Evolutionary conservation across 1,140 invertebrate genomes (phyloP).

Genomic region (Conus ventricosus): DNA sequence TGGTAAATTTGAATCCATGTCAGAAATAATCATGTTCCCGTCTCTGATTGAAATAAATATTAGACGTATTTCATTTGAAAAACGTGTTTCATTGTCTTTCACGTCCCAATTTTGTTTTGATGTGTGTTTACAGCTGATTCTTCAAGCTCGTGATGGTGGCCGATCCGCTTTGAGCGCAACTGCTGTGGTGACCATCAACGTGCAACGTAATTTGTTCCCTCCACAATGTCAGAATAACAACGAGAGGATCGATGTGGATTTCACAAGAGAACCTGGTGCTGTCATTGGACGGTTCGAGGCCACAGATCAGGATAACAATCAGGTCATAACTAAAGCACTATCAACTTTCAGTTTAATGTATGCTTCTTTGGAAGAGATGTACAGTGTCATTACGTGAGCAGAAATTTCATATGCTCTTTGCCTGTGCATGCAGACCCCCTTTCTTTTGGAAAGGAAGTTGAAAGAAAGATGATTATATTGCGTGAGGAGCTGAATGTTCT

Average conservation of each 20-base stretch:
- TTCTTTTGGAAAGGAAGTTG: no score
- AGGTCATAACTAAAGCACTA: background rate
- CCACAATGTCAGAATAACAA: constrained; percentile 82
- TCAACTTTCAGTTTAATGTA: background rate
- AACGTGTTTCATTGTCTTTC: no score
- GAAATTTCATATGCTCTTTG: no score
- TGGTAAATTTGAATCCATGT: no score
- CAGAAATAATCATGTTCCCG: no score
- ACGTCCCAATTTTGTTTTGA: background rate
- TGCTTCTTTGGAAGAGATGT: no score
- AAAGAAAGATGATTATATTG: no score
- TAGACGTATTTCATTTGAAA: no score
- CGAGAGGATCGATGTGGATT: constrained; percentile 36
- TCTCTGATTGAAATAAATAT: no score
- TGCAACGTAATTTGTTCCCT: constrained; percentile 67
- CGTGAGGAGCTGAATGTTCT: no score
- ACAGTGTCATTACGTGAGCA: no score
- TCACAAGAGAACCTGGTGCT: background rate
- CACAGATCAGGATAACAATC: background rate
- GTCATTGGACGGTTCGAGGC: constrained; percentile 17
- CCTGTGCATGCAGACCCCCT: no score
- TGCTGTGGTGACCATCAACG: constrained; percentile 52
- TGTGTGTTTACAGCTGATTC: constrained; percentile 44
- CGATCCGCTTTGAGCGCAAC: constrained; percentile 46
- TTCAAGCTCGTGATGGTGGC: constrained; percentile 56